Base-by-base conservation (phyloP, 2,888 invertebrate genomes). In the Tupiocoris notatus region DNA sequence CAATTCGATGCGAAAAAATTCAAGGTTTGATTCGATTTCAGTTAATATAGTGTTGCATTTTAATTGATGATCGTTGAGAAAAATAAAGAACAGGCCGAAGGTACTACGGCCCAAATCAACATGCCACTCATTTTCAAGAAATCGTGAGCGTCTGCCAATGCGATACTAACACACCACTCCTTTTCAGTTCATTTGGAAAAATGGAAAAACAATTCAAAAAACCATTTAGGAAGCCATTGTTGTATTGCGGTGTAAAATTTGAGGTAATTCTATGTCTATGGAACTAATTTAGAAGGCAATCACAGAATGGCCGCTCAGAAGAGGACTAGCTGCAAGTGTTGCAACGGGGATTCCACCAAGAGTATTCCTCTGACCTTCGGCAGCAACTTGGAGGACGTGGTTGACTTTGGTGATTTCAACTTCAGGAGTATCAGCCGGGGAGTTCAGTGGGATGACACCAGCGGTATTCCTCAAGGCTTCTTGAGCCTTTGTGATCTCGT, bases 381-480 rank as follows among this genome's bases (percentile, higher is more conserved):
- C 68, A 18, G 67, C 76, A 17, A 65, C 65, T 56, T 67, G 67
- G 63, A 68, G 67, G 68, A 76, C 65, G 63, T 76, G 76, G 68
- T 68, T 64, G 67, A 63, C 63, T 68, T 76, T 76, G 76, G 63
- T 57, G 62, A 56, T 22, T n/a, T 64, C 67, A 18, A 78, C 78
- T 21, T 75, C 78, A 18, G 77, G 78, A 17, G 75, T 67, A 39
- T 78, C 78, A 39, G 78, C 78, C 9, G 78, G 78, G 3, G 70
- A 75, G 65, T 68, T 64, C 61, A 77, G 66, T 57, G 78, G 78
- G 75, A 78, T 75, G 61, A 75, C 75, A 39, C 78, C 78, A 81
- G 86, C 87, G 54, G 84, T 84, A 1, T 86, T 86, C 75, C 86
- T 78, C 18, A 79, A 16, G 56, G 77, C 77, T 73, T 79, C 79